Evolutionary conservation across 2,888 invertebrate species (phyloP).

Genomic region (Ophion ventricosus): DNA sequence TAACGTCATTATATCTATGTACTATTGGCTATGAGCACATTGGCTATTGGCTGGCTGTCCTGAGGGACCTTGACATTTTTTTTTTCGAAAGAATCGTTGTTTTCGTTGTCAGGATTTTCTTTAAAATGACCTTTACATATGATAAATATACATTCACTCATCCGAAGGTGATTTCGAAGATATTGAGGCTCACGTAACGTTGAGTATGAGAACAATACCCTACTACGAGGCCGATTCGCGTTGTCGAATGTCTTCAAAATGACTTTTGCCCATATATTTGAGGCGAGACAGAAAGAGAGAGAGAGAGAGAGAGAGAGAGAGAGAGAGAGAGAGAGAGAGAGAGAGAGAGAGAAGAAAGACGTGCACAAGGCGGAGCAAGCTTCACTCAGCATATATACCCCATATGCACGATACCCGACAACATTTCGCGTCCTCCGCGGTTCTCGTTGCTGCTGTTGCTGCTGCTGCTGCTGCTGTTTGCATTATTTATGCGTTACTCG

Average conservation of each 20-base stretch:
- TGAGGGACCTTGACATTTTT: neutral
- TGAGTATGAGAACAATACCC: neutral
- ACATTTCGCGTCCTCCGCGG: constrained; percentile 49
- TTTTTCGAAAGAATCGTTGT: too few species aligned
- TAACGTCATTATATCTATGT: neutral
- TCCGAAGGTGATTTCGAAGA: neutral
- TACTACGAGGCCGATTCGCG: neutral
- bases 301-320: too few species aligned
- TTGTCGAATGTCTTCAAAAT: neutral
- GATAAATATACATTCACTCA: neutral
- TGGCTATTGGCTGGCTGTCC: neutral
- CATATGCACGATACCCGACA: constrained; percentile 58
- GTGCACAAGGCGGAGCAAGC: constrained; percentile 43
- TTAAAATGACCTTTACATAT: neutral
- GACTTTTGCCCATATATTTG: neutral
- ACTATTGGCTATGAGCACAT: neutral
- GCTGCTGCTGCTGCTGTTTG: constrained; percentile 60
- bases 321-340: neutral
- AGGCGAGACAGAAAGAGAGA: neutral
- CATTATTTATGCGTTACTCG: constrained; percentile 70
- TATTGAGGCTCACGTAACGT: neutral
- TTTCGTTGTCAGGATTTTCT: too few species aligned
- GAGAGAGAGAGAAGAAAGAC: neutral
- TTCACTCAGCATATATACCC: constrained; percentile 42
- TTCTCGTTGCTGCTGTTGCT: constrained; percentile 47